These are phyloP conservation scores for Aplodontia rufa DNA, from an alignment of 2,113 vertebrate genomes.

Conservation along the genomic window DNA sequence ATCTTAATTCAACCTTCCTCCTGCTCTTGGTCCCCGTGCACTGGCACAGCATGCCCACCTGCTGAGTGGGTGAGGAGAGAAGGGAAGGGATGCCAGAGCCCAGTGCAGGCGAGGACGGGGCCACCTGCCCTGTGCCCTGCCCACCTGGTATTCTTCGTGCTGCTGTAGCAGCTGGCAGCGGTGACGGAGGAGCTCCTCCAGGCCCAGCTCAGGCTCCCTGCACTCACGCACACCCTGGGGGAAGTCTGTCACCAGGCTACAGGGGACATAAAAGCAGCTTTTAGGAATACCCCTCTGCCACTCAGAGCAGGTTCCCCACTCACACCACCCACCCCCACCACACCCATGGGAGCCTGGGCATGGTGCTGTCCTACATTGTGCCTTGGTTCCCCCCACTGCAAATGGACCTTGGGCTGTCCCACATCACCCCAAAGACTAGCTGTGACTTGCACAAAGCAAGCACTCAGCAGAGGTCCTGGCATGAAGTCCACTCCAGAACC, in stretches of 20 bases:
- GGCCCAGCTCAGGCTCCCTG: slow-evolving; percentile 84
- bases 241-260: slow-evolving; percentile 90
- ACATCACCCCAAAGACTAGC: not conserved
- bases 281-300: not conserved
- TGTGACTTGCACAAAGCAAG: not conserved
- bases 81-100: no score
- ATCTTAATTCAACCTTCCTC: not conserved
- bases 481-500: not conserved
- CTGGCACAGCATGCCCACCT: not conserved
- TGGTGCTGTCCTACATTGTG: rapidly evolving
- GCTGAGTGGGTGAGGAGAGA: rapidly evolving
- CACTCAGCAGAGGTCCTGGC: not conserved
- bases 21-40: rapidly evolving
- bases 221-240: slow-evolving; percentile 89
- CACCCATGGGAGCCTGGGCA: not conserved
- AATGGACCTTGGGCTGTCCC: not conserved
- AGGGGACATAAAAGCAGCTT: not conserved
- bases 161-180: slow-evolving; percentile 86
- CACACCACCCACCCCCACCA: rapidly evolving
- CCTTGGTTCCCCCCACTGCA: not conserved
- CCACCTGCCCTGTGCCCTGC: rapidly evolving
- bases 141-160: slow-evolving; percentile 91
- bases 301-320: not conserved
- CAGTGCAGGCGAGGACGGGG: no score
- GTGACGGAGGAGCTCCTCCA: slow-evolving; percentile 90